phyloP scores from a whole-genome alignment of 2,797 vertebrate species.

The Cynodonichthys magdalenae region DNA sequence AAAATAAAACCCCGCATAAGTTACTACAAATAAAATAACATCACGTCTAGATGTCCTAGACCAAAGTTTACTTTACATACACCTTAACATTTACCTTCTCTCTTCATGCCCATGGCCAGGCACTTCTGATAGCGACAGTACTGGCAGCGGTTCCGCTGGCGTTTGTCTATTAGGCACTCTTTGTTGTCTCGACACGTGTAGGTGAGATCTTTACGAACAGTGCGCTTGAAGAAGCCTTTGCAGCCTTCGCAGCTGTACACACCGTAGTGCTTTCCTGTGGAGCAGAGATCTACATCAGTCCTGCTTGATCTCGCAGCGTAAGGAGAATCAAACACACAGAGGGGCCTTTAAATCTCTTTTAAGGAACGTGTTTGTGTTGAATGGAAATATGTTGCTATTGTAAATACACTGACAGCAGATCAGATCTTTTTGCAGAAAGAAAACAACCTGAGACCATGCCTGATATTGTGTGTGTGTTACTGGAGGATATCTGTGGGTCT shows the following conservation, averaged over 20 bases:
- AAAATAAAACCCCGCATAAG: no score
- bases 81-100: conserved; percentile 86
- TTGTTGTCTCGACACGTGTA: conserved; percentile 95
- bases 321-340: background rate
- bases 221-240: conserved; percentile 97
- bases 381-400: background rate
- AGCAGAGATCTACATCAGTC: conserved; percentile 14
- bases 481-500: background rate
- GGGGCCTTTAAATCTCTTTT: background rate
- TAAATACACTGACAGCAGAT: background rate
- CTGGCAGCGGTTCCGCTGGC: conserved; percentile 94
- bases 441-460: conserved; percentile 8
- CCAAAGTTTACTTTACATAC: no score
- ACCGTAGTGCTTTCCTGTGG: conserved; percentile 91
- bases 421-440: no score
- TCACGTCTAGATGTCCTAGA: no score
- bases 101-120: conserved; percentile 96
- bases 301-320: background rate
- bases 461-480: background rate
- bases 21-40: no score
- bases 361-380: background rate
- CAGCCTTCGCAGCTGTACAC: conserved; percentile 97
- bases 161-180: conserved; percentile 95
- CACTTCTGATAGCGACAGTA: conserved; percentile 96
- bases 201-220: conserved; percentile 92